Percentiles rank a stretch among this genome's conserved stretches.
Conservation (phyloP, 2,797 vertebrate genomes). For the Mareca strepera region DNA sequence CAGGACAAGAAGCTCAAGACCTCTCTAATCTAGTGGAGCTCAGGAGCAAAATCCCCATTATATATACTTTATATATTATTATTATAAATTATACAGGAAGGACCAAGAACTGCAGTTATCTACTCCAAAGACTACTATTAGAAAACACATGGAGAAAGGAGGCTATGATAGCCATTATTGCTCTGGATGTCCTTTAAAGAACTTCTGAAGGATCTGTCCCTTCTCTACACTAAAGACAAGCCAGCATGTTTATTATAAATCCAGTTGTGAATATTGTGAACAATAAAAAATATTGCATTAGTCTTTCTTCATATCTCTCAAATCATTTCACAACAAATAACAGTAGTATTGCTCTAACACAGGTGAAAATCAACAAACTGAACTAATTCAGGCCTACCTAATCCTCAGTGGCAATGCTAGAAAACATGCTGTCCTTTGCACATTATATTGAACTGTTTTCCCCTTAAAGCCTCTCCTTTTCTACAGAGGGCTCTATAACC, state of each 20-base stretch:
- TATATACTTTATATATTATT: not conserved
- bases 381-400: not conserved
- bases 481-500: not conserved
- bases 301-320: not conserved
- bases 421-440: not conserved
- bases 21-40: not conserved
- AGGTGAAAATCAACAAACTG: not conserved
- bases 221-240: not conserved
- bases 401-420: not conserved
- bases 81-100: not conserved
- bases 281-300: not conserved
- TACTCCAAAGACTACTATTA: not conserved
- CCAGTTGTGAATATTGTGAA: not conserved
- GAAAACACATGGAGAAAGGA: not conserved
- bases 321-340: not conserved
- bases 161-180: not conserved
- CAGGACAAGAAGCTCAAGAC: not conserved
- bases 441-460: not conserved
- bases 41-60: not conserved
- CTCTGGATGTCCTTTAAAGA: not conserved
- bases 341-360: not conserved
- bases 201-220: not conserved
- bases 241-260: not conserved
- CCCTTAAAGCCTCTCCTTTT: not conserved
- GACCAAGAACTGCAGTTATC: not conserved